Base-by-base conservation (phyloP, 2,113 vertebrate genomes). In the Sylvilagus bachmani region DNA sequence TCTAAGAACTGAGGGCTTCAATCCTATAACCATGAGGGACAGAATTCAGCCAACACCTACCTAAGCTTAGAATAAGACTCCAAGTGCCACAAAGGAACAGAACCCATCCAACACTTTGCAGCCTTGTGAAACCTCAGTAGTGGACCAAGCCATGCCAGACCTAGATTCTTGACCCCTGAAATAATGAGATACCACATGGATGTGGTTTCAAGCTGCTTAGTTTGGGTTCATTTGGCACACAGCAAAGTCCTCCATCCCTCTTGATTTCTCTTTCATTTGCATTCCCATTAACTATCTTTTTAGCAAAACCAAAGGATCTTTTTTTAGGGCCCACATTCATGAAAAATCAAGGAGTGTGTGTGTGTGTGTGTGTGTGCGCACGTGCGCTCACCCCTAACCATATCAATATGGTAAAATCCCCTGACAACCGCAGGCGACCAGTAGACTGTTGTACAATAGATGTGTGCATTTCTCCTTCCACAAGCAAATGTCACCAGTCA, bases 401-500 rank as follows among this genome's bases (percentile, higher is more conserved):
- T 31, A 53, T 84, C 62, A 55, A 24, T 79, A 25, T 61, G 44
- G 83, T 61, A 71, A 64, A 86, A 83, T 38, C 21, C 69, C 36
- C 67, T 53, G 31, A 36, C 17, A 80, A 66, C 21, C 11, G n/a
- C 22, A 22, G n/a, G 75, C 69, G 73, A 70, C 55, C 44, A 78
- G 69, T 3, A 71, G 73, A 36, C 66, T 86, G 62, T 71, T 93
- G 55, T 62, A 66, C 27, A 44, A 58, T 31, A 53, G 21, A 5
- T 53, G 11, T 66, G 44, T 69, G 44, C 13, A 9, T 77, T 92
- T 74, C 58, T 96, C 58, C 22, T 86, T 94, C 79, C 5, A 73
- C 25, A 38, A 75, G 49, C 83, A 90, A 91, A 70, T 70, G 38
- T 66, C 66, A 91, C 33, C 87, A 73, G 55, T 82, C 92, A 49